Evolutionary conservation across 2,888 invertebrate species (phyloP), one percentile per base, ranked within the genome.

Genomic region (Dyspetes luteomarginatus): DNA sequence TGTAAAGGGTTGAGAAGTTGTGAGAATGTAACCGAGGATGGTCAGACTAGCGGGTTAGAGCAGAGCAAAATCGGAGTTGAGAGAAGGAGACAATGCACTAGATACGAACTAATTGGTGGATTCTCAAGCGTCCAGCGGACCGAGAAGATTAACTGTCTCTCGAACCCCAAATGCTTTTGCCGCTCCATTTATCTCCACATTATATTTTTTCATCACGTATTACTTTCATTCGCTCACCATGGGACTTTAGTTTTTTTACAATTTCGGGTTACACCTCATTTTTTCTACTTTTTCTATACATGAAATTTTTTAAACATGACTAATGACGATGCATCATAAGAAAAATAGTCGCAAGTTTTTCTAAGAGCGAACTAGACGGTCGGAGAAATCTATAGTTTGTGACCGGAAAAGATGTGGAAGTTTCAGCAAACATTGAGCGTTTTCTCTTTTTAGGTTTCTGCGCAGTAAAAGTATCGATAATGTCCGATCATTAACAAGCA

Each of bases 101-200:
- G 86, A 87, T 87, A 86, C 88, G 88, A 89, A 90, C 89, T 90
- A 90, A 90, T 90, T 90, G 90, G 88, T 86, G 87, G 89, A 89
- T 90, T 89, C 87, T 88, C 88, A 85, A 85, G 84, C 87, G 86
- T 86, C 89, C 89, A 89, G 87, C 89, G 89, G 88, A 90, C 89
- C 89, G 87, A 85, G 88, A 89, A 90, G 90, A 90, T 90, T 90
- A 90, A 89, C 78, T 76, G 78, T 73, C 58, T 73, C 81, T 81
- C 82, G 76, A 79, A 80, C 79, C 74, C 77, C 52, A 5, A 43
- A 74, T 41, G 71, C 71, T 67, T 64, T 75, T 71, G 68, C 45
- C 82, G 72, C 81, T 65, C 71, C 78, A 76, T 55, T 55, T 41
- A 19, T 41, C 9, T 41, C 15, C 4, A 19, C 45, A 7, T 43